These are phyloP conservation scores for Potamarius usumacintae DNA, from an alignment of 2,113 vertebrate species.

Conservation along the genomic window DNA sequence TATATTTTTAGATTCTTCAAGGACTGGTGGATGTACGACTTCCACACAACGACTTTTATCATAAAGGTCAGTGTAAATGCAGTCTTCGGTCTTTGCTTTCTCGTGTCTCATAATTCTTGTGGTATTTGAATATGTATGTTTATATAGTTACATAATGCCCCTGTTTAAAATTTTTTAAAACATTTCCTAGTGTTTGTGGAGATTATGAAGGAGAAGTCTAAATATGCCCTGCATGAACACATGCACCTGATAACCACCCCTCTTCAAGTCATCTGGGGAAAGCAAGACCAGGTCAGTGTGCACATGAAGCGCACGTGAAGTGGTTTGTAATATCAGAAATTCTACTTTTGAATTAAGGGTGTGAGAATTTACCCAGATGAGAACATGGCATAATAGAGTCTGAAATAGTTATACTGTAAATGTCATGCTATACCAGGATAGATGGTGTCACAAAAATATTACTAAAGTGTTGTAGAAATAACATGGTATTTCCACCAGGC, in stretches of 20 bases:
- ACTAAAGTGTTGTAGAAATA: neutral
- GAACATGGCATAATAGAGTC: neutral
- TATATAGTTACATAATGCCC: neutral
- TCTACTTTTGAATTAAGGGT: neutral
- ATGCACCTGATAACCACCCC: constrained; percentile 85
- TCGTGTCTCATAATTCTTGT: neutral
- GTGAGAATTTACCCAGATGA: neutral
- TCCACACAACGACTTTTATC: constrained; percentile 91
- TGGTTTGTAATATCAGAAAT: neutral
- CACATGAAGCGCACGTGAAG: neutral
- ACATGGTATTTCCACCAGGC: neutral
- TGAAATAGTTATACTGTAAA: neutral
- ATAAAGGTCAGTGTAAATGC: constrained; percentile 77
- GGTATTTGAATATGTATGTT: neutral
- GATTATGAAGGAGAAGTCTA: constrained; percentile 80
- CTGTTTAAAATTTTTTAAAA: neutral
- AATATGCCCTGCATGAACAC: constrained; percentile 83
- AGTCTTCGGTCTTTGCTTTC: neutral
- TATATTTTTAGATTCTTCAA: constrained; percentile 83
- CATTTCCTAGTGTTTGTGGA: constrained; percentile 83
- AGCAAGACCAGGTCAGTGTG: constrained; percentile 77
- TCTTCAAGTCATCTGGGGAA: constrained; percentile 92
- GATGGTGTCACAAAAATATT: neutral
- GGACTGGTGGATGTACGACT: constrained; percentile 89
- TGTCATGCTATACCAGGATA: neutral